Evolutionary conservation across 2,888 invertebrate genomes (phyloP).

Genomic region (Agrotis exclamationis): DNA sequence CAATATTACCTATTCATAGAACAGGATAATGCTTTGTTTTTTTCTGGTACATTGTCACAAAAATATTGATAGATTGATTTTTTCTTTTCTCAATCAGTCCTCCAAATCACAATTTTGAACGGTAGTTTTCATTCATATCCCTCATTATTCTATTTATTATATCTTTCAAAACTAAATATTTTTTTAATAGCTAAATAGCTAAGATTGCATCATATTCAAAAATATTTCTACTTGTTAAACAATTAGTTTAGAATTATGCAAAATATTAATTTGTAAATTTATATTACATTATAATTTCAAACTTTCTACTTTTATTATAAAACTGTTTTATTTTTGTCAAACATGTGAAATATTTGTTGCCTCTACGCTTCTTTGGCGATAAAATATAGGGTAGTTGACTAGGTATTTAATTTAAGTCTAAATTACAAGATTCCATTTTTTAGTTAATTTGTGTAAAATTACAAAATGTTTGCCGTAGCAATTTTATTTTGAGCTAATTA

Average conservation of each 20-base stretch:
- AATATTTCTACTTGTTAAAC: conserved; percentile 15
- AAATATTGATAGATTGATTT: conserved; percentile 39
- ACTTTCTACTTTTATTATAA: conserved; percentile 10
- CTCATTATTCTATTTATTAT: conserved; percentile 15
- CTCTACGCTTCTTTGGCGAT: neutral
- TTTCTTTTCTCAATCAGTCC: conserved; percentile 37
- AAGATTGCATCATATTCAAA: neutral
- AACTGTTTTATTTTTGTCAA: neutral
- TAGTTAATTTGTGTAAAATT: conserved; percentile 13
- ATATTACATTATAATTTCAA: neutral
- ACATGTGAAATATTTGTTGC: neutral
- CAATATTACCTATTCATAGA: neutral
- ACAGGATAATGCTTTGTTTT: conserved; percentile 17
- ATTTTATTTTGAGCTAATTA: conserved; percentile 21
- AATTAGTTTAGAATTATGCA: conserved; percentile 18
- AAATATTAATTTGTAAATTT: conserved; percentile 34
- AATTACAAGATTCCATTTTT: no score
- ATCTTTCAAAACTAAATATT: conserved; percentile 1
- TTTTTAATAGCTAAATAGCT: conserved; percentile 12
- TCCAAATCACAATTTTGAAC: conserved; percentile 47
- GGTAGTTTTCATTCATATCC: conserved; percentile 21
- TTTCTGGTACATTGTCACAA: conserved; percentile 38
- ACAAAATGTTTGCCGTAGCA: conserved; percentile 13
- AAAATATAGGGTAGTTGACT: neutral
- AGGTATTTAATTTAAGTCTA: no score